These are phyloP conservation scores for Empis livida DNA, from an alignment of 2,888 invertebrate species.

Conservation along the genomic window DNA sequence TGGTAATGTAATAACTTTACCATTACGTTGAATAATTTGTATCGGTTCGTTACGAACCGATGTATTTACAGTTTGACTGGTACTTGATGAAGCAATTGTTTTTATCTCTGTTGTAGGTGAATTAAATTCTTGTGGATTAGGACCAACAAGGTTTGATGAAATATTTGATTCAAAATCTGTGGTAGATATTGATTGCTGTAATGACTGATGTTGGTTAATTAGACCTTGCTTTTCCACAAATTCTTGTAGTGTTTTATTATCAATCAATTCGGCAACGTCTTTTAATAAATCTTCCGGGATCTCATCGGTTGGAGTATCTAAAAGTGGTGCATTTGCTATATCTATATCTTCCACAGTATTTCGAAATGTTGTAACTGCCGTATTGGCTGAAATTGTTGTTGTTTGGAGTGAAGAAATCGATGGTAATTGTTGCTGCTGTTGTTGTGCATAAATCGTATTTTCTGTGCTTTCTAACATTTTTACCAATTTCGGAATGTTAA, in stretches of 20 bases:
- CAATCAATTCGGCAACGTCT: conserved; percentile 60
- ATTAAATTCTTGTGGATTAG: neutral
- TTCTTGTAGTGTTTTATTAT: conserved; percentile 56
- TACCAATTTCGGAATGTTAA: conserved; percentile 36
- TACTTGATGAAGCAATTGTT: neutral
- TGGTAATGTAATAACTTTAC: conserved; percentile 62
- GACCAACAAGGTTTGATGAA: neutral
- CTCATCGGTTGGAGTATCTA: conserved; percentile 47
- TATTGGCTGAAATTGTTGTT: conserved; percentile 2
- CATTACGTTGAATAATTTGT: conserved; percentile 61
- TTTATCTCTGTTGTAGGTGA: neutral
- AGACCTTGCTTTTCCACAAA: conserved; percentile 55
- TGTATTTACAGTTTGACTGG: neutral
- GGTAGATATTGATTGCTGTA: neutral
- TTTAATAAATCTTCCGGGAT: conserved; percentile 57
- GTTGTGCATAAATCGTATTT: conserved; percentile 16
- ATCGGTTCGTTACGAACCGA: conserved; percentile 39
- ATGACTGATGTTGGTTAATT: conserved; percentile 25
- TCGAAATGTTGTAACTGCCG: conserved; percentile 1
- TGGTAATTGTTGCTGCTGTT: conserved; percentile 3
- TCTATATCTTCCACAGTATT: conserved; percentile 23
- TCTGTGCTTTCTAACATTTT: conserved; percentile 39
- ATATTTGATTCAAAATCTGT: neutral
- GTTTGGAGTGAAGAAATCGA: neutral
- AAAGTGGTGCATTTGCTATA: conserved; percentile 22